Evolutionary conservation across 2,797 vertebrate species (phyloP).

Genomic region (Falco rusticolus): DNA sequence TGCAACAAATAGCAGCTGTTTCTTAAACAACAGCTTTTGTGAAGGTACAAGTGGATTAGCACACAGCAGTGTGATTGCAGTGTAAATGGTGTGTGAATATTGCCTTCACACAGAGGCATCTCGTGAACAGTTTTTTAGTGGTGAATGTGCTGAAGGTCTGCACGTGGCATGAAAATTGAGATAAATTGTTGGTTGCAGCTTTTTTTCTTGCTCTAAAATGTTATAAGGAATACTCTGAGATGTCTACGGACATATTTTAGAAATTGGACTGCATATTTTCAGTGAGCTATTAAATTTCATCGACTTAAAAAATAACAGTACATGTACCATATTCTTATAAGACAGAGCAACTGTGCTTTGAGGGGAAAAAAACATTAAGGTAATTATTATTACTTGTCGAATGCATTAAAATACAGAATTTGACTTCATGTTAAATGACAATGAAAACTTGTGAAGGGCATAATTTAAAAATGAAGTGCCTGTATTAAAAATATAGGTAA

Average conservation of each 20-base stretch:
- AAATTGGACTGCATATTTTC: fast-evolving
- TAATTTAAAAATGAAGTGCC: not conserved
- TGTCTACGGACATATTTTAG: not conserved
- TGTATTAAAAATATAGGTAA: not conserved
- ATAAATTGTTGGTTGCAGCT: not conserved
- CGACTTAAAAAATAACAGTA: not conserved
- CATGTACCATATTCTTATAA: not conserved
- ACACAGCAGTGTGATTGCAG: fast-evolving
- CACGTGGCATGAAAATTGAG: fast-evolving
- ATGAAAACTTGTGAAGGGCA: not conserved
- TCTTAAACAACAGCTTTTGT: not conserved
- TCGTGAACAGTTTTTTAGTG: fast-evolving
- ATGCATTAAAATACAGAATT: not conserved
- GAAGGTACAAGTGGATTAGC: not conserved
- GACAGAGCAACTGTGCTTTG: not conserved
- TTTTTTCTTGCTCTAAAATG: not conserved
- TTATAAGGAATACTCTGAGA: not conserved
- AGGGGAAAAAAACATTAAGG: not conserved
- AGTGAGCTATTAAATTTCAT: not conserved
- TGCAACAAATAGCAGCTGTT: not conserved
- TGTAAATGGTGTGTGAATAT: fast-evolving
- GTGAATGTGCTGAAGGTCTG: not conserved
- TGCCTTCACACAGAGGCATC: not conserved
- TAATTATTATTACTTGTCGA: not conserved
- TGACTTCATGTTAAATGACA: not conserved